Evolutionary conservation across 2,888 invertebrate species (phyloP), one percentile per base, ranked within the genome.

Genomic region (Trachelus stipa): DNA sequence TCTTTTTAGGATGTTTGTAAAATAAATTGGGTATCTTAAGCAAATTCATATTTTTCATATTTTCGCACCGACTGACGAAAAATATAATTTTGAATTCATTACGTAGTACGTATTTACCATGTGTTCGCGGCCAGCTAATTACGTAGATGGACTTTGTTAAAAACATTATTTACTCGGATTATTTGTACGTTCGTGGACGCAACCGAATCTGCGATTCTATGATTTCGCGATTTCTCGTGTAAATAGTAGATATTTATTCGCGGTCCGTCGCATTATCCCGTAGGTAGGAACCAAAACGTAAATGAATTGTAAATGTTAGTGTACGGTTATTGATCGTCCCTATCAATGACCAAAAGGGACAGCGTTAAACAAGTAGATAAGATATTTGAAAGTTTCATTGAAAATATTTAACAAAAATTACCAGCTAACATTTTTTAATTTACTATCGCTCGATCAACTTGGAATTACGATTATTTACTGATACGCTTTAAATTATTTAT

Each of bases 81-180:
- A 71, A 23, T 23, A 23, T 23, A 23, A 56, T 56, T 56, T 56
- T 15, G 56, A 56, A 23, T 56, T 9, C 9, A 56, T 9, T 56
- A 23, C 23, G 23, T 0, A 2, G 2, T 0, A 23, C 71, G 31
- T 71, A 9, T 71, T 71, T 71, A 34, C 71, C 31, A 12, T 2
- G 11, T 31, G 15, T 34, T 71, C 31, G 71, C 71, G 71, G 31
- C 15, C 31, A 23, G 71, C 31, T 71, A 71, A 71, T 71, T 71
- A 15, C 12, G 33, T 30, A 1, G 4, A 31, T 34, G 31, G 12
- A 71, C 71, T 71, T 71, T 34, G 71, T 71, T 81, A 84, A 86
- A 85, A 86, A 83, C 83, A 81, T 83, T 82, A 84, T 85, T 85
- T 83, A 81, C 81, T 80, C 81, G 82, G 84, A 86, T 87, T 83